Conservation (phyloP, 2,797 vertebrate genomes). For the Diceros bicornis region DNA sequence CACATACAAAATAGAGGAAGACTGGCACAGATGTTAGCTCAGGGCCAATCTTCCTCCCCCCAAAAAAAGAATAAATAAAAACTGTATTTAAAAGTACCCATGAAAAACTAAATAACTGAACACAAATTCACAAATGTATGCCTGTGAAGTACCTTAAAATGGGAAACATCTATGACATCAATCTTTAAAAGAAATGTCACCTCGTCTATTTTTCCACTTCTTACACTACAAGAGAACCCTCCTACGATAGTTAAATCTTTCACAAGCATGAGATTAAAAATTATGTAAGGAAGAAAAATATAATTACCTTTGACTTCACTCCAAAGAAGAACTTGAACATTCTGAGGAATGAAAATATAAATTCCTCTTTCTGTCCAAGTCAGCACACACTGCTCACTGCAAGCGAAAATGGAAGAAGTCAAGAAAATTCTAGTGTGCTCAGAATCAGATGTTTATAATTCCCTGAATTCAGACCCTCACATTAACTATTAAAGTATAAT, state of each 20-base stretch:
- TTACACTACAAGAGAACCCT: conserved; percentile 43
- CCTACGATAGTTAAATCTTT: conserved; percentile 40
- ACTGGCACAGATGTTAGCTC: too few species aligned
- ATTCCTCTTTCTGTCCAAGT: conserved; percentile 97
- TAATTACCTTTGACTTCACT: conserved; percentile 95
- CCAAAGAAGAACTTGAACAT: conserved; percentile 97
- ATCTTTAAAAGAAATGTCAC: conserved; percentile 32
- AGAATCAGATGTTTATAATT: background rate
- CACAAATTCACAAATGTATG: conserved; percentile 10
- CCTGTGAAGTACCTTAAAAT: background rate
- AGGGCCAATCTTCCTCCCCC: too few species aligned
- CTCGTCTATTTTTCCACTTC: conserved; percentile 42
- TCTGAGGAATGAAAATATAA: conserved; percentile 97
- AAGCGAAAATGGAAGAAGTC: conserved; percentile 68
- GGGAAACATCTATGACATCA: background rate
- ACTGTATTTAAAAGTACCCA: background rate
- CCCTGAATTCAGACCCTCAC: background rate
- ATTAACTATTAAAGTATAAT: conserved; percentile 18
- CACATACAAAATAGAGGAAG: too few species aligned
- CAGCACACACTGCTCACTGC: conserved; percentile 96
- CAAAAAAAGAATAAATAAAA: background rate
- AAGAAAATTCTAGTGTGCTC: conserved; percentile 5
- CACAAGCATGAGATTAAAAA: conserved; percentile 52
- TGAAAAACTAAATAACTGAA: background rate
- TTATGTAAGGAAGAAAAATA: background rate